These are phyloP conservation scores for Centrocercus urophasianus DNA, from an alignment of 2,113 vertebrate genomes.

Conservation along the genomic window DNA sequence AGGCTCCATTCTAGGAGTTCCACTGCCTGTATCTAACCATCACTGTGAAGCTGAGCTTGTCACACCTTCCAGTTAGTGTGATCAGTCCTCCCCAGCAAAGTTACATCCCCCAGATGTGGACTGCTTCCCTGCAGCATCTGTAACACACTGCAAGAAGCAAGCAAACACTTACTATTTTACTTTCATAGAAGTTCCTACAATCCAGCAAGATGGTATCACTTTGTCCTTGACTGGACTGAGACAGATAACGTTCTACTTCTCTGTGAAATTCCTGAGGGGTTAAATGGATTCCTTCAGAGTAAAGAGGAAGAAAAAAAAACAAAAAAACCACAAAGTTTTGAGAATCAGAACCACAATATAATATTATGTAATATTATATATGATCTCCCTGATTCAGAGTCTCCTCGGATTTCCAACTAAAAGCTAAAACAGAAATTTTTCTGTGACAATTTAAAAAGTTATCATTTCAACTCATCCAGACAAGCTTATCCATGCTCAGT, in stretches of 20 bases:
- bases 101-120: not conserved
- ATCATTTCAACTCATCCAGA: not conserved
- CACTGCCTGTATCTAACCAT: not conserved
- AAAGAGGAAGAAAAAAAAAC: not conserved
- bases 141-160: not conserved
- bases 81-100: not conserved
- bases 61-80: not conserved
- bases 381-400: not conserved
- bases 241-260: constrained; percentile 88
- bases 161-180: constrained; percentile 91
- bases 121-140: not conserved
- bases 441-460: not conserved
- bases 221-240: constrained; percentile 69
- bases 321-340: not conserved
- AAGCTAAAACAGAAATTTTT: not conserved
- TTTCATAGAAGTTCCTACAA: constrained; percentile 98
- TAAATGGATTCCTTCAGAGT: constrained; percentile 86
- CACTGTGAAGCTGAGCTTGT: not conserved
- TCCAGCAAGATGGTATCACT: constrained; percentile 90
- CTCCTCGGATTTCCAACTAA: not conserved
- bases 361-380: not conserved
- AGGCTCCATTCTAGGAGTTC: not conserved
- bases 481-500: not conserved
- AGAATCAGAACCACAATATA: not conserved
- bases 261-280: constrained; percentile 92